Evolutionary conservation across 2,113 vertebrate species (phyloP).

Genomic region (Chaetodon trifascialis): DNA sequence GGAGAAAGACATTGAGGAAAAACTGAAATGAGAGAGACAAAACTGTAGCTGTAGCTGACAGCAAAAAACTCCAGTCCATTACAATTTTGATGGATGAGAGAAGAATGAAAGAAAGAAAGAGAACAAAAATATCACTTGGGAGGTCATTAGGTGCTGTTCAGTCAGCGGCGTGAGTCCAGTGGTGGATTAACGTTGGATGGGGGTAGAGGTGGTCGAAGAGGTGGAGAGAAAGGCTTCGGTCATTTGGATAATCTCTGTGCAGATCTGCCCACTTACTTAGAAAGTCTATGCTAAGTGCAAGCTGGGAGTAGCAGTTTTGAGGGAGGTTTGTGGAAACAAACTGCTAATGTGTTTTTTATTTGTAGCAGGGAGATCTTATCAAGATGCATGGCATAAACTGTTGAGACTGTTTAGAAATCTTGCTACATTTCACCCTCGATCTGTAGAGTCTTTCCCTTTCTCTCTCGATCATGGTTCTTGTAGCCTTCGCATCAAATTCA

Average conservation of each 20-base stretch:
- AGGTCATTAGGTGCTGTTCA: constrained; percentile 53
- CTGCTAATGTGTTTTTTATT: constrained; percentile 83
- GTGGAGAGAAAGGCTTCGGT: constrained; percentile 59
- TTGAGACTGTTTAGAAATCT: constrained; percentile 73
- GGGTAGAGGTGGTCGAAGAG: constrained; percentile 47
- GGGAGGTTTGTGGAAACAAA: constrained; percentile 77
- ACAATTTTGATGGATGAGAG: constrained; percentile 12
- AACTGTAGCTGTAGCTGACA: too few relatives aligned
- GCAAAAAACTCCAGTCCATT: background rate
- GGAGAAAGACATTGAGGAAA: too few relatives aligned
- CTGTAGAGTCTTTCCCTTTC: constrained; percentile 24
- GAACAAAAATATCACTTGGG: constrained; percentile 51
- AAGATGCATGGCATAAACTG: constrained; percentile 61
- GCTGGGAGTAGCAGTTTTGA: constrained; percentile 55
- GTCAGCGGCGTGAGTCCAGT: constrained; percentile 11
- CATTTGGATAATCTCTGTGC: constrained; percentile 73
- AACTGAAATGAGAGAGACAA: background rate
- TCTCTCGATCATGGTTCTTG: background rate
- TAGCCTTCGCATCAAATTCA: background rate
- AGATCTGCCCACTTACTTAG: constrained; percentile 73
- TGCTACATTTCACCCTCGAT: constrained; percentile 35
- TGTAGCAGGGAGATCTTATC: constrained; percentile 78
- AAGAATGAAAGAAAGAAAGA: constrained; percentile 5
- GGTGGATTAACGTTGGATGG: constrained; percentile 27
- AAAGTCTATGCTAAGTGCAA: constrained; percentile 70